Evolutionary conservation across 2,797 vertebrate species (phyloP).

Genomic region (Acipenser transmontanus): DNA sequence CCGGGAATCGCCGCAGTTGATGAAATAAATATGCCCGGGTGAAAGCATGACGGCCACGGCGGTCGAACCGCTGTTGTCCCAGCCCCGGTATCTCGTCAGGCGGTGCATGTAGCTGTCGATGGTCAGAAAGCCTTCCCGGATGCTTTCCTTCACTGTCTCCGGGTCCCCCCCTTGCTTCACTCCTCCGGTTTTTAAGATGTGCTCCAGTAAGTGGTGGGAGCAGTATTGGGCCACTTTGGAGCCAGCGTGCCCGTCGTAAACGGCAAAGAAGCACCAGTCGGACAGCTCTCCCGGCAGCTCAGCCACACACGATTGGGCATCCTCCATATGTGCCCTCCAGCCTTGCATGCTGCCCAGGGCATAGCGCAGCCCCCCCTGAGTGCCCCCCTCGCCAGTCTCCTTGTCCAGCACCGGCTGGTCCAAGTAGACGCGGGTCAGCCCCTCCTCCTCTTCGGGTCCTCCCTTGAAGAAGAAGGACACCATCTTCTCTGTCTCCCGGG

Average conservation of each 20-base stretch:
- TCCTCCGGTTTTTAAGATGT: slow-evolving; percentile 48
- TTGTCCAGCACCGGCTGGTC: slow-evolving; percentile 58
- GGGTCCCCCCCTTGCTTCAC: slow-evolving; percentile 46
- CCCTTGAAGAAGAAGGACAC: slow-evolving; percentile 66
- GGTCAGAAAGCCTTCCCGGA: slow-evolving; percentile 54
- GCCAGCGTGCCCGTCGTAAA: slow-evolving; percentile 71
- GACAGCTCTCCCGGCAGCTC: slow-evolving; percentile 45
- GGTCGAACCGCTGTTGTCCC: slow-evolving; percentile 58
- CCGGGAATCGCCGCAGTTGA: slow-evolving; percentile 71
- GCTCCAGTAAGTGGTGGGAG: slow-evolving; percentile 59
- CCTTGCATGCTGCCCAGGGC: slow-evolving; percentile 69
- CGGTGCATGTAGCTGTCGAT: slow-evolving; percentile 64
- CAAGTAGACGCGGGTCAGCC: slow-evolving; percentile 50
- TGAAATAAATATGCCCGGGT: slow-evolving; percentile 56
- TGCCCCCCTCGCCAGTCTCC: slow-evolving; percentile 49
- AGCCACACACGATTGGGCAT: slow-evolving; percentile 62
- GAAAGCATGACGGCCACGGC: slow-evolving; percentile 57
- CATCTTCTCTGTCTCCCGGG: slow-evolving; percentile 66
- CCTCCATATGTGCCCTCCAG: slow-evolving; percentile 72
- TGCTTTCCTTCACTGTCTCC: slow-evolving; percentile 56
- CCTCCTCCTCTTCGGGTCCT: slow-evolving; percentile 40
- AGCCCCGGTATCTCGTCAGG: slow-evolving; percentile 49
- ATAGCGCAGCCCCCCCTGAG: slow-evolving; percentile 45
- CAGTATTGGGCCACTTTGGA: slow-evolving; percentile 64
- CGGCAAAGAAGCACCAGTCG: slow-evolving; percentile 67